A percentile compares a stretch with the other conserved stretches of the same genome.
phyloP scores from a whole-genome alignment of 2,797 vertebrate genomes.

The Octomys mimax region DNA sequence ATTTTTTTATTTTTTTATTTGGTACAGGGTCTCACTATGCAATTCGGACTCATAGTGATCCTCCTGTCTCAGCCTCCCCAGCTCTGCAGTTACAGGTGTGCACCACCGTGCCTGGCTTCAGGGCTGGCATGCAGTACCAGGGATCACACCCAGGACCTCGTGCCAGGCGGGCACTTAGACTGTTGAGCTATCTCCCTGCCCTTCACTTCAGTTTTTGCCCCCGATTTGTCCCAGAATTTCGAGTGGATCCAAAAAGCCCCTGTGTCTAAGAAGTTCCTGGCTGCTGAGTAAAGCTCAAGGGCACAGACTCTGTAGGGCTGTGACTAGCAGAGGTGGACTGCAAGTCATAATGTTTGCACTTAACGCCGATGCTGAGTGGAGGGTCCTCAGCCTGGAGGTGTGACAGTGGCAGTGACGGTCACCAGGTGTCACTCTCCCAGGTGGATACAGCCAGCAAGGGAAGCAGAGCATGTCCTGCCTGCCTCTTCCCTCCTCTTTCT shows the following conservation, averaged over 20 bases:
- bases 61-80: no score
- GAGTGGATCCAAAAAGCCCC: background rate
- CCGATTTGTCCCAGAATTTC: no score
- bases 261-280: background rate
- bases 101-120: no score
- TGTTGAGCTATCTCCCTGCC: no score
- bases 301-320: slow-evolving; percentile 74
- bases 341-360: slow-evolving; percentile 82
- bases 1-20: no score
- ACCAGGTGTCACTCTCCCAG: background rate
- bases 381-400: slow-evolving; percentile 78
- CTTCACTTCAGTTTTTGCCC: background rate
- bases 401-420: slow-evolving; percentile 75
- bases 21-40: no score
- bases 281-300: no score
- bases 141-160: no score
- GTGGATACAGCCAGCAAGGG: background rate
- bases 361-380: background rate
- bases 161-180: no score
- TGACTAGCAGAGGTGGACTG: slow-evolving; percentile 80
- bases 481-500: background rate
- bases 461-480: background rate
- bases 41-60: no score
- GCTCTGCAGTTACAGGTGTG: no score
- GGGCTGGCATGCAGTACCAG: no score